Base-by-base conservation (phyloP, 2,888 invertebrate species). In the Cephalotes varians region DNA sequence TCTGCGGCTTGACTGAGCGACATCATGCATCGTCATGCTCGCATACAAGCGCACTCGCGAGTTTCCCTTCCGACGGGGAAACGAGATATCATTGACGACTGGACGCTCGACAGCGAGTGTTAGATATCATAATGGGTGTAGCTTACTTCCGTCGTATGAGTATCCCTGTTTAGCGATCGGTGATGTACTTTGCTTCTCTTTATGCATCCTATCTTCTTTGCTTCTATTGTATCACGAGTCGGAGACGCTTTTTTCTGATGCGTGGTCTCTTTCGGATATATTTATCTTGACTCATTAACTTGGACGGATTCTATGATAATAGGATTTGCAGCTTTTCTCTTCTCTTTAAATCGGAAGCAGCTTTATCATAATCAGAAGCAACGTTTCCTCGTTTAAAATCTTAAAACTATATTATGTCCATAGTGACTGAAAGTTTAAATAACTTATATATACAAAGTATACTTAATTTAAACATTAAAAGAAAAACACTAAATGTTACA, bases 61-160 rank as follows among this genome's bases (percentile, higher is more conserved):
- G 31, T 49, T n/a, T 64, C 60, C 72, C 58, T 49, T 80, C 84
- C 86, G 85, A 47, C 56, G 12, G 87, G 84, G 90, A 91, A 92
- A 92, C 87, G 88, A 89, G 92, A 92, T 92, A 92, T 85, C 86
- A 88, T 92, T 91, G 90, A 87, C 83, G 84, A 87, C 77, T 71
- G 82, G 74, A 73, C 74, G 77, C 81, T 83, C 60, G 71, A 77
- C 60, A 73, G 80, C 83, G 85, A 86, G 88, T 88, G 87, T 91
- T 90, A 81, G 84, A 87, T 91, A 88, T 87, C 88, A 88, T 86
- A 88, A 89, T 86, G 85, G 82, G 67, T 82, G 77, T 83, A 77
- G 47, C 64, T 88, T 85, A 87, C 89, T 58, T 60, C 12, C 40
- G 51, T 44, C 79, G 80, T 73, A 77, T 58, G 83, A 85, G 64